Conservation (phyloP, 2,888 invertebrate species). For the Agrotis ipsilon region DNA sequence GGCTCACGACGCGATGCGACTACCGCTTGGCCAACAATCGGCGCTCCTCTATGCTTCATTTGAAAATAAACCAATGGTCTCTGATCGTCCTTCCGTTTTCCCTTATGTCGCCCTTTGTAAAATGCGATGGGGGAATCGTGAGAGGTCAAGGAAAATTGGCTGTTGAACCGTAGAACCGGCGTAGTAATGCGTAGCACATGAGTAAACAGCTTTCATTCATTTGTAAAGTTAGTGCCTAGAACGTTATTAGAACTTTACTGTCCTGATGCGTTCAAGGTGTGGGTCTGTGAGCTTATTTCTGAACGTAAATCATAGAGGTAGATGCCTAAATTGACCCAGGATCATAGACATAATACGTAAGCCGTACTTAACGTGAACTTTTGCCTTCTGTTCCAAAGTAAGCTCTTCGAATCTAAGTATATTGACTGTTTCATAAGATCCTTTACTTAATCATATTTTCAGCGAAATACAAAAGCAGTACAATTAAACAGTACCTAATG, state of each 20-base stretch:
- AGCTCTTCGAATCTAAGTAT: background rate
- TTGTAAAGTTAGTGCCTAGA: conserved; percentile 63
- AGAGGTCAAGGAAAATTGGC: conserved; percentile 73
- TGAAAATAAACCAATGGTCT: conserved; percentile 73
- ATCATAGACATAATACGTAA: background rate
- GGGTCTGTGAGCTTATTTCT: conserved; percentile 1
- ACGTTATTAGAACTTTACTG: conserved; percentile 37
- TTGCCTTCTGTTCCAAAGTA: background rate
- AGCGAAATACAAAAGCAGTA: conserved; percentile 10
- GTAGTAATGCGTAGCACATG: conserved; percentile 76
- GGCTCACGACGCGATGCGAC: conserved; percentile 80
- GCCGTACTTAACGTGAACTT: background rate
- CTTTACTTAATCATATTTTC: conserved; percentile 3
- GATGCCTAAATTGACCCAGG: background rate
- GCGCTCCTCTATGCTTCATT: conserved; percentile 84
- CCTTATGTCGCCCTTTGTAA: conserved; percentile 66
- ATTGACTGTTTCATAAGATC: background rate
- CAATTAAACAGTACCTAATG: conserved; percentile 30
- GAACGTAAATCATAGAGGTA: background rate
- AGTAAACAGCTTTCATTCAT: conserved; percentile 79
- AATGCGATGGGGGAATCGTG: conserved; percentile 58
- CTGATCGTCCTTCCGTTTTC: conserved; percentile 65
- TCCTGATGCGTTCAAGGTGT: conserved; percentile 10
- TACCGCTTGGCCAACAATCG: conserved; percentile 72
- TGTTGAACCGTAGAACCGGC: conserved; percentile 68